A percentile compares a stretch with the other conserved stretches of the same genome.
phyloP scores from a whole-genome alignment of 2,797 vertebrate species.

The Mus caroli region DNA sequence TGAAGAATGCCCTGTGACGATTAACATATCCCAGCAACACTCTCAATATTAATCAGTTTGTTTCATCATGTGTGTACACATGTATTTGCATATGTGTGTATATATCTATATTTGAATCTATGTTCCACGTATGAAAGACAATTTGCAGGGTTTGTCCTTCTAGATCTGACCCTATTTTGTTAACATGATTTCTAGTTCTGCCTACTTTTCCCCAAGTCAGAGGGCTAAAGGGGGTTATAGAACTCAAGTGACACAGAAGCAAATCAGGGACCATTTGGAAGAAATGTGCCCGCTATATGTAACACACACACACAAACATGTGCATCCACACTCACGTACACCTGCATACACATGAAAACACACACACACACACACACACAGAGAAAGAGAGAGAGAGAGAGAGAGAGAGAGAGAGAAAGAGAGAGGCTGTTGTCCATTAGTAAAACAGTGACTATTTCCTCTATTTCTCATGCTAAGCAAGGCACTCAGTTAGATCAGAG shows the following conservation, averaged over 20 bases:
- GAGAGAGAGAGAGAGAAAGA: too few species aligned
- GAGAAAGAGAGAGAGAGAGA: background rate
- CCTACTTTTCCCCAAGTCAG: background rate
- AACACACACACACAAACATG: too few species aligned
- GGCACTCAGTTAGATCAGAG: background rate
- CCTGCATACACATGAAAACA: too few species aligned
- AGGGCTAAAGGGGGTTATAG: background rate
- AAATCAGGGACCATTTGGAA: background rate
- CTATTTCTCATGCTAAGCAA: background rate
- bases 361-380: too few species aligned
- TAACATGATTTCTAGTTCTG: background rate
- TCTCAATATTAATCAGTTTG: background rate
- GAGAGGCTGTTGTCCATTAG: background rate
- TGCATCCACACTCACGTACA: too few species aligned
- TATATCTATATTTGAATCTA: background rate
- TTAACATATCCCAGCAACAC: background rate
- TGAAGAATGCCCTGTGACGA: background rate
- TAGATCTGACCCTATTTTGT: too few species aligned
- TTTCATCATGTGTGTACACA: background rate
- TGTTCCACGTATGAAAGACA: background rate
- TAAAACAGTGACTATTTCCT: background rate
- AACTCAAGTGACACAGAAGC: background rate
- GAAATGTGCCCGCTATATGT: background rate
- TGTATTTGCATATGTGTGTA: too few species aligned
- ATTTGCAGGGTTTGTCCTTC: background rate